phyloP scores from a whole-genome alignment of 2,113 vertebrate species.

The Etia nguti region DNA sequence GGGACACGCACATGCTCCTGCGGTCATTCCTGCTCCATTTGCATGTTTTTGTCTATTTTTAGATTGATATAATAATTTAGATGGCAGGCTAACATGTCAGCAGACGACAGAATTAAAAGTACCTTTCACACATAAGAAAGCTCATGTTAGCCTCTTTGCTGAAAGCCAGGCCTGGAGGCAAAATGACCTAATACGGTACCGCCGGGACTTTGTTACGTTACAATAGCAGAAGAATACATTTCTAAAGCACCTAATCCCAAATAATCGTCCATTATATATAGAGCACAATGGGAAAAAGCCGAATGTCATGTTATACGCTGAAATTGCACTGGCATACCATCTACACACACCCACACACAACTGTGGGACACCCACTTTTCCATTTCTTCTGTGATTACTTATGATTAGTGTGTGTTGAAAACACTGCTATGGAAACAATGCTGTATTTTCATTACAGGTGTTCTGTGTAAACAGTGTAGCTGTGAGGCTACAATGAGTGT shows the following conservation, averaged over 20 bases:
- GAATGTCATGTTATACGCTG: background rate
- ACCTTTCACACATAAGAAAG: background rate
- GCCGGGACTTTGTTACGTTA: background rate
- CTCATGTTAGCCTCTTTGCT: background rate
- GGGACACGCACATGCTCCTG: background rate
- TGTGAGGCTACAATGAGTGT: background rate
- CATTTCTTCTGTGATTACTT: constrained; percentile 22
- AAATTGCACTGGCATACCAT: background rate
- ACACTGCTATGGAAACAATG: constrained; percentile 44
- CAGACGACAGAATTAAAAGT: constrained; percentile 7
- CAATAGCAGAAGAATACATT: background rate
- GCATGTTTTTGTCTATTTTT: background rate
- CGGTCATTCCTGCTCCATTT: background rate
- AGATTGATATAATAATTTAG: background rate
- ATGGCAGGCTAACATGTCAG: constrained; percentile 9
- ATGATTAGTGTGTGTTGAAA: constrained; percentile 12
- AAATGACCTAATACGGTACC: background rate
- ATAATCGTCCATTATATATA: background rate
- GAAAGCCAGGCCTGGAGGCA: background rate
- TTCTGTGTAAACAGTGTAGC: background rate
- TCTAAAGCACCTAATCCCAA: background rate
- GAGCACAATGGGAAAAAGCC: background rate
- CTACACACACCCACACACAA: background rate
- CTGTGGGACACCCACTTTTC: background rate
- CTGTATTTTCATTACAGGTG: background rate